Evolutionary conservation across 2,797 vertebrate genomes (phyloP), one percentile per base, ranked within the genome.

Genomic region (Cebuella pygmaea): DNA sequence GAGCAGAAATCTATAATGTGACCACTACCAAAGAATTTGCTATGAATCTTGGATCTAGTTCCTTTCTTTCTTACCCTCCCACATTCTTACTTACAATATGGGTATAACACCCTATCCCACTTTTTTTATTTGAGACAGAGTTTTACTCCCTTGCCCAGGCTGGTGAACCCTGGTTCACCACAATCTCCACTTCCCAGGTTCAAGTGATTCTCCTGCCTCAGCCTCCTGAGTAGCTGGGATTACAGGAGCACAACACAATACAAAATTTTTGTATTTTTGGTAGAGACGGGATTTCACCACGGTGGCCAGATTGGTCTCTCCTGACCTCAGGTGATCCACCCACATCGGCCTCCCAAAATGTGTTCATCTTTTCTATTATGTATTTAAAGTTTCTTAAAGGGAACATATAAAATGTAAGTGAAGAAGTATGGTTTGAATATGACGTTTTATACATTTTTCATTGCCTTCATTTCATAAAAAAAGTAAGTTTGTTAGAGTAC

Each of bases 311-410:
- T 33, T n/a, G 33, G 33, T 67, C 33, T 67, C 61, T 19, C 33
- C 61, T 67, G 61, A 67, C 33, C 61, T 67, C 61, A n/a, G 33
- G 33, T n/a, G 15, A 67, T n/a, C 61, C 7, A 0, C 61, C 15
- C 61, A n/a, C 15, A 8, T 67, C 1, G 1, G 61, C 61, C 33
- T n/a, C 61, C 30, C 33, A n/a, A 1, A 67, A 67, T 67, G 15
- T 84, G 13, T 24, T 10, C 50, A 8, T 22, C 36, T 41, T 92
- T 39, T 20, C 17, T 11, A 39, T 84, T 39, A 39, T 46, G 7
- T 61, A 30, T 79, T 79, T 50, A 78, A 94, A 33, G 27, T n/a
- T 94, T 57, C 20, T 44, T 95, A 80, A 67, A 91, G 12, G 79
- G 24, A 61, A 83, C 36, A 50, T 61, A 48, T 30, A 88, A 52